phyloP scores from a whole-genome alignment of 2,888 invertebrate species.

The Eudemis profundana region DNA sequence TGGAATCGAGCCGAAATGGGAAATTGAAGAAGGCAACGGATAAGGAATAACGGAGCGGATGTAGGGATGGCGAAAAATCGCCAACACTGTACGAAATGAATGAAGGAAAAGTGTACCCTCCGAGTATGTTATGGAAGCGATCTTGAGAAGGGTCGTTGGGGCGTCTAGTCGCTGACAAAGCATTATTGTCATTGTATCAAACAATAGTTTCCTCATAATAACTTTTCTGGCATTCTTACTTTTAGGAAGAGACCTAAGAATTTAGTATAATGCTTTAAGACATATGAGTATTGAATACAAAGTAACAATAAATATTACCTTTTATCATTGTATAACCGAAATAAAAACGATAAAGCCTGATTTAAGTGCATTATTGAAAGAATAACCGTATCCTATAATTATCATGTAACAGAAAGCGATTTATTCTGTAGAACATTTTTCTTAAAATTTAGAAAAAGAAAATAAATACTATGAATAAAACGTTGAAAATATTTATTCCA shows the following conservation, averaged over 20 bases:
- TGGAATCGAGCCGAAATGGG: conserved; percentile 63
- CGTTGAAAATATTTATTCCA: conserved; percentile 1
- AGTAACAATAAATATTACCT: neutral
- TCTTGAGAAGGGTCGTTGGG: conserved; percentile 62
- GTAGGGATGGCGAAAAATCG: conserved; percentile 60
- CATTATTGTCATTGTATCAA: conserved; percentile 63
- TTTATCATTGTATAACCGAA: too few species aligned
- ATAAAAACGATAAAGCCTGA: too few species aligned
- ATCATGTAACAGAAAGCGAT: too few species aligned
- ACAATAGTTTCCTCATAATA: conserved; percentile 53
- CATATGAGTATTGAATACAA: conserved; percentile 11
- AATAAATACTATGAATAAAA: neutral
- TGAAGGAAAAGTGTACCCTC: conserved; percentile 53
- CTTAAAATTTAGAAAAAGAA: neutral
- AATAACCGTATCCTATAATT: too few species aligned
- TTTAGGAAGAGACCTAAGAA: conserved; percentile 24
- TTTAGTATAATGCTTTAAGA: conserved; percentile 17
- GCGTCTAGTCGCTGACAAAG: conserved; percentile 59
- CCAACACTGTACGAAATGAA: conserved; percentile 62
- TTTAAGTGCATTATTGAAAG: too few species aligned
- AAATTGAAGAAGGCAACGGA: conserved; percentile 66
- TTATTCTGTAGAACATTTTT: too few species aligned
- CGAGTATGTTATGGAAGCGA: conserved; percentile 54
- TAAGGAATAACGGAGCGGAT: conserved; percentile 62
- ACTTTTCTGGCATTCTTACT: conserved; percentile 43